Evolutionary conservation across 2,888 invertebrate genomes (phyloP), one percentile per base, ranked within the genome.

Genomic region (Agrochola lychnidis): DNA sequence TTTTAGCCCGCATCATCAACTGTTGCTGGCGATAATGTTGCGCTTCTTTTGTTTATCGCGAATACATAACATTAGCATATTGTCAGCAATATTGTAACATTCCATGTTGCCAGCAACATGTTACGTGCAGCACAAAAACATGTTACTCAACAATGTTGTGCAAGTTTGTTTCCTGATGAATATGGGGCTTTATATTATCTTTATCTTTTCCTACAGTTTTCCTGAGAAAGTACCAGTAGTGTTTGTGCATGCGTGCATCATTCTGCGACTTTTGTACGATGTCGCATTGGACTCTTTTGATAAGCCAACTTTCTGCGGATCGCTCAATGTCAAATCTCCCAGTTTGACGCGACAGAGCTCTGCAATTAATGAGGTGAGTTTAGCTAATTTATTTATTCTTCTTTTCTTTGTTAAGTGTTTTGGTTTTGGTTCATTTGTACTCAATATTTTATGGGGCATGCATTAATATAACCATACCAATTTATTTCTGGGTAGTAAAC

Each of bases 231-330:
- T 99, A 86, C 99, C 99, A 12, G 97, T 98, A 69, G 97, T 98
- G 6, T 97, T 99, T 84, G 97, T 98, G 30, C 98, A 99, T 91
- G 98, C 98, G 0, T 98, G 99, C 91, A 97, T 99, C 66, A 97
- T 99, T 67, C 97, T 99, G 88, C 97, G 99, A 76, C 97, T 99
- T 73, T 96, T 99, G 25, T 99, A 99, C 93, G 99, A 99, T 94
- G 98, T 99, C 90, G 99, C 99, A 0, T 97, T 99, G 86, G 99
- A 99, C 94, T 98, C 99, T 64, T 99, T 99, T 94, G 99, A 99
- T 93, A 98, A 98, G 94, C 98, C 98, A 0, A 98, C 98, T 75
- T 97, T 98, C 85, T 97, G 97, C 68, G 98, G 98, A 22, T 97
- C 98, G 45, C 95, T 98, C 7, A 97, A 97, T 78, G 97, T 97